These are phyloP conservation scores for Phycodurus eques DNA, from an alignment of 2,113 vertebrate species.

Conservation along the genomic window DNA sequence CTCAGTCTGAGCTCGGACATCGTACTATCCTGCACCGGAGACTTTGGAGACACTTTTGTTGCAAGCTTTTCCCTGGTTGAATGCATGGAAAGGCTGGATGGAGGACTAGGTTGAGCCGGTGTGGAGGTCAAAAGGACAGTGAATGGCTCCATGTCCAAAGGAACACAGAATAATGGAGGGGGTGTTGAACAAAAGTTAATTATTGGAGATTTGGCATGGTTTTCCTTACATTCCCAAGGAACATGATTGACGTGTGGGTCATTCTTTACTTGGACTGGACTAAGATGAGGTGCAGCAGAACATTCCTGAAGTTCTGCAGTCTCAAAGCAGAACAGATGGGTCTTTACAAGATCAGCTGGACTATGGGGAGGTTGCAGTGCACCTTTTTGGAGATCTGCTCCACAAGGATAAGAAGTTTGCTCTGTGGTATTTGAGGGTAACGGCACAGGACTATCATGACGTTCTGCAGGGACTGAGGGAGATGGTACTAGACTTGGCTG, in stretches of 20 bases:
- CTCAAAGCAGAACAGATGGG: background rate
- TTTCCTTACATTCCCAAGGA: background rate
- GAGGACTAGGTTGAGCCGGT: conserved; percentile 6
- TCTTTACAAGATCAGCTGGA: background rate
- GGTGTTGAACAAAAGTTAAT: background rate
- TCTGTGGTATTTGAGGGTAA: background rate
- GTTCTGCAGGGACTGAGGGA: background rate
- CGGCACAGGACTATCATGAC: background rate
- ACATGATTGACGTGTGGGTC: background rate
- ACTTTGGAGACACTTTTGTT: background rate
- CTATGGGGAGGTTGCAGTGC: too few species aligned
- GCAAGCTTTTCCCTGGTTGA: conserved; percentile 2
- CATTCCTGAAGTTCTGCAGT: background rate
- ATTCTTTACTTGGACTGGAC: background rate
- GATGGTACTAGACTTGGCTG: background rate
- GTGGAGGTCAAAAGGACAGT: background rate
- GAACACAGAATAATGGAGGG: background rate
- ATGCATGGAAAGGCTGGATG: background rate
- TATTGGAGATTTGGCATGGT: background rate
- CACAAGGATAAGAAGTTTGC: background rate
- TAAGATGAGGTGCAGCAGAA: background rate
- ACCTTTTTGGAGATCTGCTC: background rate
- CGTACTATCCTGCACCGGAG: conserved; percentile 8
- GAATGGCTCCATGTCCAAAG: conserved; percentile 1
- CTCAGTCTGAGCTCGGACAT: background rate